A percentile compares a stretch with the other conserved stretches of the same genome.
Evolutionary conservation across 2,888 invertebrate genomes (phyloP).

Genomic region (Chaetoderma sp.): DNA sequence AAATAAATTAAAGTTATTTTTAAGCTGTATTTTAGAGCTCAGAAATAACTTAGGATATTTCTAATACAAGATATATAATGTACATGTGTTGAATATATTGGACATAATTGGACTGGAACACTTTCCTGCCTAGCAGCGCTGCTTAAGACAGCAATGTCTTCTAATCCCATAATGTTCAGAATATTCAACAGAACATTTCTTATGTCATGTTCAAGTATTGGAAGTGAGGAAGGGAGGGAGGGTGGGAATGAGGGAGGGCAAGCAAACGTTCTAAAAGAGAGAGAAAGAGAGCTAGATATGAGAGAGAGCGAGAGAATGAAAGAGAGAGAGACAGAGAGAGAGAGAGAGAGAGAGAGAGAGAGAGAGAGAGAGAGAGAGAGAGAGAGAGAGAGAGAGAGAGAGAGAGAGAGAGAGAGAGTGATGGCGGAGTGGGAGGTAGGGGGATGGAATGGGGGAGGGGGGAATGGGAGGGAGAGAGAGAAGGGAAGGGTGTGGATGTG

Average conservation of each 20-base stretch:
- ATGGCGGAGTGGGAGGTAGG: neutral
- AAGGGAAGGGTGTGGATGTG: neutral
- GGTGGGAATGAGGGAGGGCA: too few species aligned
- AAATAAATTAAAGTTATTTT: too few species aligned
- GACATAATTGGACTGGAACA: too few species aligned
- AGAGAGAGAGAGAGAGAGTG: conserved; percentile 18
- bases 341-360: conserved; percentile 21
- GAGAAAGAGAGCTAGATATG: too few species aligned
- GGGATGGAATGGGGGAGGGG: neutral
- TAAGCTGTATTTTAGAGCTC: too few species aligned
- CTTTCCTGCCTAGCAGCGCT: neutral
- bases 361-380: conserved; percentile 21
- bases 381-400: conserved; percentile 20
- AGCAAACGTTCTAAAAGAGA: neutral
- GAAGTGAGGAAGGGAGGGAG: neutral
- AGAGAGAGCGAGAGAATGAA: too few species aligned
- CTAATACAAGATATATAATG: too few species aligned
- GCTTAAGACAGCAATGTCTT: neutral
- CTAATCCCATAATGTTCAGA: too few species aligned
- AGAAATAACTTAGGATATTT: too few species aligned
- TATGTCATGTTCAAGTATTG: too few species aligned
- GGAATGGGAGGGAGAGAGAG: neutral
- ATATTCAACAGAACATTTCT: too few species aligned
- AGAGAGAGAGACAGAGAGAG: conserved; percentile 14
- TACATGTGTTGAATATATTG: neutral